Evolutionary conservation across 2,888 invertebrate species (phyloP), one percentile per base, ranked within the genome.

Genomic region (Chrysodeixis includens): DNA sequence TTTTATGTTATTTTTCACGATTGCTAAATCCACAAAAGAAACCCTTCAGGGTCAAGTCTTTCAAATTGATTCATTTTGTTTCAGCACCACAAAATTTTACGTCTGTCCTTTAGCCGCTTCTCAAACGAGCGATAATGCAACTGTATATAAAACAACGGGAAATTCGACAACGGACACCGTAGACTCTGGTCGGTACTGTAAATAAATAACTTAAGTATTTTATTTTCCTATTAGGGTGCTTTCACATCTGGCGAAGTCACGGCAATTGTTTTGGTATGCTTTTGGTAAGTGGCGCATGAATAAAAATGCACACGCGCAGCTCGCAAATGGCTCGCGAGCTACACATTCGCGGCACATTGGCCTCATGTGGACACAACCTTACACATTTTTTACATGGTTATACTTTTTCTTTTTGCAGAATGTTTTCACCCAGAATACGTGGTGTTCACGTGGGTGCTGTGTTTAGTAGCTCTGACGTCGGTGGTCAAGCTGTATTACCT

Each of bases 381-480:
- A n/a, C n/a, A n/a, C n/a, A n/a, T n/a, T n/a, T n/a, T n/a, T n/a
- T n/a, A n/a, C n/a, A n/a, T n/a, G n/a, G n/a, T n/a, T n/a, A n/a
- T n/a, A n/a, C n/a, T n/a, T n/a, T n/a, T 26, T 6, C 26, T 26
- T 26, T 26, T 26, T 26, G 86, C 74, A 0, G 93, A 94, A 40
- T 97, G 97, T 81, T 93, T 95, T 55, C 96, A 96, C 80, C 97
- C 97, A 0, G 98, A 99, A 90, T 99, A 99, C 86, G 97, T 98
- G n/a, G 98, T 99, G 4, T 99, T 98, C 92, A 98, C 98, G 1
- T 99, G 99, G 98, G 97, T 99, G 58, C 94, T 99, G 16, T 98
- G 98, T 83, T 96, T 99, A 85, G 97, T 99, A 49, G 98, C 98
- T 0, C 93, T 98, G 68, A 98, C 99, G 0, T 98, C 99, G 0